A percentile compares a stretch with the other conserved stretches of the same genome.
phyloP scores from a whole-genome alignment of 2,797 vertebrate species.

The Ctenochaetus hawaiiensis region DNA sequence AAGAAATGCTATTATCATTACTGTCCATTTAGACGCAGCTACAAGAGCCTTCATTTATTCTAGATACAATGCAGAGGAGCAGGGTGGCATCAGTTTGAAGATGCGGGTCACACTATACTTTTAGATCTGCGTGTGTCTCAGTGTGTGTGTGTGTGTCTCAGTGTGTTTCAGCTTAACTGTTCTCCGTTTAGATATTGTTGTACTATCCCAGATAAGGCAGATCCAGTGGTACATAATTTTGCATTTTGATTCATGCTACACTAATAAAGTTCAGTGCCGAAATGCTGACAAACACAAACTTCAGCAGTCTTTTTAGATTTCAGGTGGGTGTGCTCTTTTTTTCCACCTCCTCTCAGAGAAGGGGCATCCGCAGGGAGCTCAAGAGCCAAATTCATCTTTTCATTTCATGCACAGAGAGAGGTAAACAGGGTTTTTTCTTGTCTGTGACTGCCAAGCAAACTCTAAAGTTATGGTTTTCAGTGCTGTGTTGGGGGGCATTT shows the following conservation, averaged over 20 bases:
- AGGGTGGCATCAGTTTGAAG: constrained; percentile 14
- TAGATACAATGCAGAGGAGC: constrained; percentile 15
- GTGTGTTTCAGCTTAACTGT: constrained; percentile 6
- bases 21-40: constrained; percentile 55
- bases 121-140: constrained; percentile 14
- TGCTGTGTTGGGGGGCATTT: constrained; percentile 36
- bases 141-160: constrained; percentile 6
- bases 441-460: constrained; percentile 55
- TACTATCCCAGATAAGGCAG: constrained; percentile 1
- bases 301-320: constrained; percentile 29
- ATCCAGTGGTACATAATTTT: constrained; percentile 3
- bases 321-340: constrained; percentile 21
- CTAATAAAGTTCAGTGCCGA: constrained; percentile 41
- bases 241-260: constrained; percentile 45
- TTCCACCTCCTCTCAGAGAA: constrained; percentile 17
- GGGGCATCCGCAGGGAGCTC: constrained; percentile 39
- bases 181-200: constrained; percentile 22
- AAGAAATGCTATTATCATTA: constrained; percentile 68
- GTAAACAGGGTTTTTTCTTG: constrained; percentile 52
- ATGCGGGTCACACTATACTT: constrained; percentile 10
- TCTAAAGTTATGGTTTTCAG: constrained; percentile 39
- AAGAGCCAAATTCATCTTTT: constrained; percentile 65
- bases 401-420: constrained; percentile 70
- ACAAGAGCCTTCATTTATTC: constrained; percentile 57
- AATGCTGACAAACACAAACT: constrained; percentile 42